Evolutionary conservation across 2,113 vertebrate genomes (phyloP).

Genomic region (Heterocephalus glaber): DNA sequence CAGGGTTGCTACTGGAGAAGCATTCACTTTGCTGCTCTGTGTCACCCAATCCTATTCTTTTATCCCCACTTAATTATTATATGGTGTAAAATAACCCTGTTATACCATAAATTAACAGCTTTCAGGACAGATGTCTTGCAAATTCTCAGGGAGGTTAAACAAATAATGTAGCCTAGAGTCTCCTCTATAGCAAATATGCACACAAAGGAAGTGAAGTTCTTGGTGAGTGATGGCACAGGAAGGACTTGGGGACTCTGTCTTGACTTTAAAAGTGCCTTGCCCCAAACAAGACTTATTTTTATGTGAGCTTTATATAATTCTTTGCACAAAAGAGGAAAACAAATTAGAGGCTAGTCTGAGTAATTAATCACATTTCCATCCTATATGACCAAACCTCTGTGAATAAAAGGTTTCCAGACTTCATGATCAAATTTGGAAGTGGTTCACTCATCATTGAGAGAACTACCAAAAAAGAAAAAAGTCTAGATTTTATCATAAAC

Average conservation of each 20-base stretch:
- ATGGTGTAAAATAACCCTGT: slow-evolving; percentile 56
- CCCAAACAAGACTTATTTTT: slow-evolving; percentile 13
- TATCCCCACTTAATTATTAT: slow-evolving; percentile 60
- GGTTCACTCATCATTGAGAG: slow-evolving; percentile 42
- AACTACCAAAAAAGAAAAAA: neutral
- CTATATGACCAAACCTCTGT: neutral
- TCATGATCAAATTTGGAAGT: neutral
- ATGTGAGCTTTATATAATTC: neutral
- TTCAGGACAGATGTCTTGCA: slow-evolving; percentile 60
- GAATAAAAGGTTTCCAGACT: neutral
- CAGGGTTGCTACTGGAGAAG: slow-evolving; percentile 6
- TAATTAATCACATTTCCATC: neutral
- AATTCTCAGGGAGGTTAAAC: slow-evolving; percentile 64
- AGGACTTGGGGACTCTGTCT: neutral
- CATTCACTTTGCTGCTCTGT: neutral
- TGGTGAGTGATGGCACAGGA: neutral
- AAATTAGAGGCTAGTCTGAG: neutral
- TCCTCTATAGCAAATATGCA: slow-evolving; percentile 32
- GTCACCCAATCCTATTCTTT: slow-evolving; percentile 26
- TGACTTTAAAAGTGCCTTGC: slow-evolving; percentile 17
- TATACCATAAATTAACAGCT: slow-evolving; percentile 68
- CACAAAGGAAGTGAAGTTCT: neutral
- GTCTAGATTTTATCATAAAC: slow-evolving; percentile 15
- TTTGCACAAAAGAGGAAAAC: neutral
- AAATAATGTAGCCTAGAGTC: slow-evolving; percentile 50